A percentile compares a stretch with the other conserved stretches of the same genome.
phyloP scores from a whole-genome alignment of 2,113 vertebrate species.

The Cranoglanis bouderius region DNA sequence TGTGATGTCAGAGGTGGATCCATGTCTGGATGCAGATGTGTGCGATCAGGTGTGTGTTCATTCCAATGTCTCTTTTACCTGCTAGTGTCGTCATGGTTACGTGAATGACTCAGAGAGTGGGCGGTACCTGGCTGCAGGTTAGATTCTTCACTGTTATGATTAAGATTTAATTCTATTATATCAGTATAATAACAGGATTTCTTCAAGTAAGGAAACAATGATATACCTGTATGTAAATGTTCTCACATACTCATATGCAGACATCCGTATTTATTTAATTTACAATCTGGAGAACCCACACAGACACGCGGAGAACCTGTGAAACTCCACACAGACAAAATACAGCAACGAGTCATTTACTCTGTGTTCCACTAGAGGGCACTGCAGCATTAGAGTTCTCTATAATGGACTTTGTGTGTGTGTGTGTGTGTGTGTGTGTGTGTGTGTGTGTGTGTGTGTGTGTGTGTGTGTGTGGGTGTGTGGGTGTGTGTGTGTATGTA shows the following conservation, averaged over 20 bases:
- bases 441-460: too few species aligned
- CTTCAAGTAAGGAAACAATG: too few species aligned
- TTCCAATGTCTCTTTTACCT: constrained; percentile 61
- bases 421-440: too few species aligned
- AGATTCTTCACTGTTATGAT: constrained; percentile 7
- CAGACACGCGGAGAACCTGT: too few species aligned
- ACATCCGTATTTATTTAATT: too few species aligned
- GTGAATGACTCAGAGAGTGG: constrained; percentile 44
- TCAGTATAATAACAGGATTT: background rate
- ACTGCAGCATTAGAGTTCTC: background rate
- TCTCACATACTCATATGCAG: too few species aligned
- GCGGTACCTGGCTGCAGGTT: constrained; percentile 71
- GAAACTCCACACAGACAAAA: background rate
- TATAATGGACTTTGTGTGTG: too few species aligned
- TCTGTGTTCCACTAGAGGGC: background rate
- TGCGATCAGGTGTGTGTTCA: constrained; percentile 74
- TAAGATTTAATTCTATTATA: background rate
- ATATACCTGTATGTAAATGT: too few species aligned
- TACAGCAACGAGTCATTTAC: background rate
- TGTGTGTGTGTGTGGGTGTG: too few species aligned
- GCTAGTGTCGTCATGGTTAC: constrained; percentile 71
- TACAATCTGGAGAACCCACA: too few species aligned
- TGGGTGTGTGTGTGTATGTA: too few species aligned
- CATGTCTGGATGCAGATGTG: constrained; percentile 69
- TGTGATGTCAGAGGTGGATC: constrained; percentile 63